A percentile compares a stretch with the other conserved stretches of the same genome.
Conservation (phyloP, 2,888 invertebrate species). For the Osmoderma eremita region DNA sequence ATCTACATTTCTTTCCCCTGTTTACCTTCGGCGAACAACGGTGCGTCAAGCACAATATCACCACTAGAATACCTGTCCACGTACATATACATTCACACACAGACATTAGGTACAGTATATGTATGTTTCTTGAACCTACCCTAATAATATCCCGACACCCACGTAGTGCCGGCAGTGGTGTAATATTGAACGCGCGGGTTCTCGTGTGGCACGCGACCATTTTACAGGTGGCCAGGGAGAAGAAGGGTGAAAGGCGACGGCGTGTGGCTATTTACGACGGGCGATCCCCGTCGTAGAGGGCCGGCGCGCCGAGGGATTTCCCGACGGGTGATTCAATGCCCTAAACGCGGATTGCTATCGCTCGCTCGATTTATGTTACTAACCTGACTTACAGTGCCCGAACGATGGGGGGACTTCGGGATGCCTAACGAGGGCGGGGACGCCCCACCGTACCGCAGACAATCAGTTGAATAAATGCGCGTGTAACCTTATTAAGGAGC, state of each 20-base stretch:
- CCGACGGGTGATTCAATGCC: constrained; percentile 46
- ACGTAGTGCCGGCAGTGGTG: constrained; percentile 34
- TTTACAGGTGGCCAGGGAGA: constrained; percentile 51
- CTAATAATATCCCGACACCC: constrained; percentile 48
- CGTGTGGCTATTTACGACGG: constrained; percentile 49
- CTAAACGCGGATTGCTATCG: constrained; percentile 16
- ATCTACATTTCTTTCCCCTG: not conserved
- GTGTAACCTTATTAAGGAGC: constrained; percentile 33
- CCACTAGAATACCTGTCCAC: not conserved
- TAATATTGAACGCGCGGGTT: constrained; percentile 18
- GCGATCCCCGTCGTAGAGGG: constrained; percentile 42
- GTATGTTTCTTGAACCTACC: constrained; percentile 50
- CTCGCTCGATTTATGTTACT: constrained; percentile 41
- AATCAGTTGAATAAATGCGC: constrained; percentile 35
- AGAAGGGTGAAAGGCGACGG: constrained; percentile 48
- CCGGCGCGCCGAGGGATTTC: constrained; percentile 43
- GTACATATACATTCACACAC: not conserved
- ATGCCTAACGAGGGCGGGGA: constrained; percentile 16
- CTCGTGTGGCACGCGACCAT: constrained; percentile 53
- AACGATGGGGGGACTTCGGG: constrained; percentile 21
- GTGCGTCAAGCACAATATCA: not conserved
- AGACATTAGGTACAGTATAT: constrained; percentile 5
- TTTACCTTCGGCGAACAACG: not conserved
- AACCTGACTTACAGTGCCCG: constrained; percentile 39
- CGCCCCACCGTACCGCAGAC: not conserved